Evolutionary conservation across 2,888 invertebrate genomes (phyloP).

Genomic region (Latrodectus elegans): DNA sequence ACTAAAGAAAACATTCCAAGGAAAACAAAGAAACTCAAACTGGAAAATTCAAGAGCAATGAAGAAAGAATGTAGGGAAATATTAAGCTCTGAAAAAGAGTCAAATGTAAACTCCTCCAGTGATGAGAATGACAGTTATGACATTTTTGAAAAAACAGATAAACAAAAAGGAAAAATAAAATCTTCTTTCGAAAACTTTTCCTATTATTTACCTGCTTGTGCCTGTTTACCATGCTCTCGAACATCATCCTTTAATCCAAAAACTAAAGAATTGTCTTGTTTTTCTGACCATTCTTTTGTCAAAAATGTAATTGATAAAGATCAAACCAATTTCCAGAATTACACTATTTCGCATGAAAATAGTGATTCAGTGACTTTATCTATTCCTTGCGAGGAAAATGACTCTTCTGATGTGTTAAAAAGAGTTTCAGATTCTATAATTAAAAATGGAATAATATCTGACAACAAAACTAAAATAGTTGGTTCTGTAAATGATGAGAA

Average conservation of each 20-base stretch:
- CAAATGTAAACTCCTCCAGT: background rate
- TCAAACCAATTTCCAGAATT: background rate
- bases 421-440: background rate
- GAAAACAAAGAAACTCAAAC: background rate
- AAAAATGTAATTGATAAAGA: background rate
- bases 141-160: too few species aligned
- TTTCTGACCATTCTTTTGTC: background rate
- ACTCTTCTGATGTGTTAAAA: background rate
- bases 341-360: background rate
- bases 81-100: background rate
- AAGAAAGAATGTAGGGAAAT: background rate
- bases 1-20: background rate
- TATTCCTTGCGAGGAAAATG: background rate
- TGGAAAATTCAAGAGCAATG: background rate
- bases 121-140: background rate
- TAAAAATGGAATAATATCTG: background rate
- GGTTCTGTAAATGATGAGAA: background rate
- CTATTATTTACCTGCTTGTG: conserved; percentile 32
- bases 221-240: conserved; percentile 35
- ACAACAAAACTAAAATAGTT: background rate
- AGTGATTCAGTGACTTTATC: background rate
- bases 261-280: conserved; percentile 29
- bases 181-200: background rate
- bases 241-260: conserved; percentile 15
- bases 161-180: background rate